phyloP scores from a whole-genome alignment of 2,888 invertebrate species.

The Onchidella celtica region DNA sequence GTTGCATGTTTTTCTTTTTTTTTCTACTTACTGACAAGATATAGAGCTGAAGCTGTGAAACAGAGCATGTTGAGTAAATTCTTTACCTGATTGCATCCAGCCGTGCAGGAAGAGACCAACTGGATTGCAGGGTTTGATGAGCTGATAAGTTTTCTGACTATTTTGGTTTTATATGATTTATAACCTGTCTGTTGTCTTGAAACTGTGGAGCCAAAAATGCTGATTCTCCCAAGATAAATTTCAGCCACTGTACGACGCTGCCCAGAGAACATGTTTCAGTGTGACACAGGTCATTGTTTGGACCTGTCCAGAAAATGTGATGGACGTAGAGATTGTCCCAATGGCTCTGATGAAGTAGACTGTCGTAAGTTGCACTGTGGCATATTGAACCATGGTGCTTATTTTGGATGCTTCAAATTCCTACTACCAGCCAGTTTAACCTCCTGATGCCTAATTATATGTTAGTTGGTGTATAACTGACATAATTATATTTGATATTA shows the following conservation, averaged over 20 bases:
- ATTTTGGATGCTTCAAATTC: constrained; percentile 13
- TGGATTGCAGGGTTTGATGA: too few relatives aligned
- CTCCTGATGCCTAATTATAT: too few relatives aligned
- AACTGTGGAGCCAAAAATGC: background rate
- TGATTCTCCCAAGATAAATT: constrained; percentile 27
- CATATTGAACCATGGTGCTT: background rate
- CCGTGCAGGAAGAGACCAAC: too few relatives aligned
- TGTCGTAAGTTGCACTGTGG: constrained; percentile 65
- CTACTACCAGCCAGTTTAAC: too few relatives aligned
- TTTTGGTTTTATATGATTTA: background rate
- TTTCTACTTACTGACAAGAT: too few relatives aligned
- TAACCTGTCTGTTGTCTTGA: background rate
- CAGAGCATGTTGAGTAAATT: too few relatives aligned
- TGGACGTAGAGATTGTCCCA: constrained; percentile 72
- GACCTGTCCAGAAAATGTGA: constrained; percentile 81
- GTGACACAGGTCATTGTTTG: constrained; percentile 87
- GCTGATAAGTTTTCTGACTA: too few relatives aligned
- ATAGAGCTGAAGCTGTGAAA: too few relatives aligned
- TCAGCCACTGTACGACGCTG: constrained; percentile 32
- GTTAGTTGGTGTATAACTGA: too few relatives aligned
- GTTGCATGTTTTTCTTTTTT: too few relatives aligned
- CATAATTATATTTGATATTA: too few relatives aligned
- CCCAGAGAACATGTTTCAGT: constrained; percentile 83
- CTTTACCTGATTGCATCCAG: too few relatives aligned
- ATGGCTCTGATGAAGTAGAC: constrained; percentile 72